Evolutionary conservation across 2,888 invertebrate genomes (phyloP), one percentile per base, ranked within the genome.

Genomic region (Meiosimyza decipiens): DNA sequence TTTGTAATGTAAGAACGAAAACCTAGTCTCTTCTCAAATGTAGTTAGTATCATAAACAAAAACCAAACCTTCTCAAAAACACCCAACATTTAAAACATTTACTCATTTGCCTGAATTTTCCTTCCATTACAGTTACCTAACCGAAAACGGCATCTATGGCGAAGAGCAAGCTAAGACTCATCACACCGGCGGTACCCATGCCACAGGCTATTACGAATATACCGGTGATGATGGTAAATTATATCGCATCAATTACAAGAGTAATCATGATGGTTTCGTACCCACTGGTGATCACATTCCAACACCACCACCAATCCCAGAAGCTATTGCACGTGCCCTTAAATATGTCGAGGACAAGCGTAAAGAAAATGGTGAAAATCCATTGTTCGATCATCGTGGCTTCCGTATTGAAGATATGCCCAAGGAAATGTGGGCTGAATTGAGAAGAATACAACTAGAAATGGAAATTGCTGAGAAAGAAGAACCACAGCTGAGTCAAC

Each of bases 271-370:
- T 70, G 90, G 90, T 13, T 89, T 89, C 79, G 79, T 88, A 74
- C 87, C 89, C 52, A 82, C 82, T 79, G 87, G 93, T 6, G 92
- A 91, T 6, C 93, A 93, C 85, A 87, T 93, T 64, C 93, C 93
- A 2, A 93, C 93, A 12, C 90, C 93, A 18, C 93, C 93, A 0
- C 93, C 93, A 57, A 91, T 91, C 71, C 93, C 93, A 33, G 91
- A 91, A 75, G 92, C 91, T 79, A 93, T 93, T 79, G 91, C 91
- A 78, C 91, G 90, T 80, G 92, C 93, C 15, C 87, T 93, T 7
- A 93, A 92, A 79, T 93, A 90, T 85, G 89, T 92, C 59, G 92
- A 92, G 75, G 85, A 71, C 88, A 85, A 85, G 76, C 83, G 82
- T 69, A 83, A 83, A 74, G 79, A 80, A n/a, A 82, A 83, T 64